Evolutionary conservation across 2,888 invertebrate genomes (phyloP).

Genomic region (Mamestra brassicae): DNA sequence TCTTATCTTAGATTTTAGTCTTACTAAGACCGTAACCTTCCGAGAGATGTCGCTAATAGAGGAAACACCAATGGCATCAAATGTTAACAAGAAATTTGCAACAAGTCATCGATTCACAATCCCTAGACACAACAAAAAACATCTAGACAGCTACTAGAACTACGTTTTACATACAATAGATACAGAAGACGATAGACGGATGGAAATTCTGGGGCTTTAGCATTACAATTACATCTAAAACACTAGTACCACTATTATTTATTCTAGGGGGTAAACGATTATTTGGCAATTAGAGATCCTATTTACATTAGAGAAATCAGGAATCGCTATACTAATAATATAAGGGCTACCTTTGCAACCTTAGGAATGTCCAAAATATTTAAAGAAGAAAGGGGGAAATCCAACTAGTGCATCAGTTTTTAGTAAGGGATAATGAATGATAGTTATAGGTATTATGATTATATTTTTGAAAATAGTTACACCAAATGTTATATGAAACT

Average conservation of each 20-base stretch:
- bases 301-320: constrained; percentile 67
- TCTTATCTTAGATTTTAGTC: too few species aligned
- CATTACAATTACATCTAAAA: constrained; percentile 83
- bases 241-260: constrained; percentile 67
- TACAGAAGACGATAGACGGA: constrained; percentile 90
- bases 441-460: background rate
- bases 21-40: background rate
- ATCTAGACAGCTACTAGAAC: constrained; percentile 85
- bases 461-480: background rate
- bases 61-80: background rate
- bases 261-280: constrained; percentile 67
- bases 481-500: background rate
- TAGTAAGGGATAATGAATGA: too few species aligned
- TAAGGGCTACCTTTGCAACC: constrained; percentile 52
- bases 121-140: constrained; percentile 73
- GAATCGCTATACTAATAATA: constrained; percentile 51
- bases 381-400: background rate
- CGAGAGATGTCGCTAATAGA: constrained; percentile 45
- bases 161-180: constrained; percentile 87
- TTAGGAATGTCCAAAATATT: background rate
- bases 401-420: background rate
- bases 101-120: constrained; percentile 70
- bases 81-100: background rate
- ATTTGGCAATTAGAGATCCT: constrained; percentile 76
- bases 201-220: constrained; percentile 91